Percentiles rank a stretch among this genome's conserved stretches.
Evolutionary conservation across 2,888 invertebrate genomes (phyloP).

Genomic region (Choreutis nemorana): DNA sequence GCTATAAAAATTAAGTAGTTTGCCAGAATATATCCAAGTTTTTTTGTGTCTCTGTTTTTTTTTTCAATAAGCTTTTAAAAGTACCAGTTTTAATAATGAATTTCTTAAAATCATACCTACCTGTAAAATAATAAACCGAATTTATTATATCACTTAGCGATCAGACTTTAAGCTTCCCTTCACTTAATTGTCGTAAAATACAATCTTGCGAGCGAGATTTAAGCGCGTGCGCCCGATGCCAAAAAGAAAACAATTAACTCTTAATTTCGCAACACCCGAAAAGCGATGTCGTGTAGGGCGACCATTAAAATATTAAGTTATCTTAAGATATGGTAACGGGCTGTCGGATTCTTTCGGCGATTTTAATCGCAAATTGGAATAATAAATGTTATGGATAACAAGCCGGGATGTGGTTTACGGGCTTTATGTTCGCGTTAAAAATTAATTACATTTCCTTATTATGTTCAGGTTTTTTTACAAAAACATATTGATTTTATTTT

Average conservation of each 20-base stretch:
- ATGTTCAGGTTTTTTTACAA: too few relatives aligned
- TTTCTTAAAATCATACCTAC: too few relatives aligned
- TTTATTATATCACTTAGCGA: constrained; percentile 3
- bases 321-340: constrained; percentile 25
- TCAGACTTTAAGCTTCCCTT: constrained; percentile 16
- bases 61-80: too few relatives aligned
- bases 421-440: too few relatives aligned
- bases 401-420: constrained; percentile 15
- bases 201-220: constrained; percentile 22
- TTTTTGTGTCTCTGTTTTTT: too few relatives aligned
- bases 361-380: constrained; percentile 16
- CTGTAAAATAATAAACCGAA: too few relatives aligned
- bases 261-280: constrained; percentile 40
- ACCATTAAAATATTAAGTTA: constrained; percentile 28
- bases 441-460: too few relatives aligned
- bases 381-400: constrained; percentile 22
- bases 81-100: too few relatives aligned
- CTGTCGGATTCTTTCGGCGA: constrained; percentile 14
- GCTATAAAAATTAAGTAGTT: too few relatives aligned
- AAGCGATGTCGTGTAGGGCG: constrained; percentile 30
- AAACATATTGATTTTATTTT: too few relatives aligned
- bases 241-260: constrained; percentile 34
- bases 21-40: too few relatives aligned
- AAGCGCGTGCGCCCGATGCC: constrained; percentile 22
- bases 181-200: constrained; percentile 31